Evolutionary conservation across 2,888 invertebrate species (phyloP), one percentile per base, ranked within the genome.

Genomic region (Chironomus riparius): DNA sequence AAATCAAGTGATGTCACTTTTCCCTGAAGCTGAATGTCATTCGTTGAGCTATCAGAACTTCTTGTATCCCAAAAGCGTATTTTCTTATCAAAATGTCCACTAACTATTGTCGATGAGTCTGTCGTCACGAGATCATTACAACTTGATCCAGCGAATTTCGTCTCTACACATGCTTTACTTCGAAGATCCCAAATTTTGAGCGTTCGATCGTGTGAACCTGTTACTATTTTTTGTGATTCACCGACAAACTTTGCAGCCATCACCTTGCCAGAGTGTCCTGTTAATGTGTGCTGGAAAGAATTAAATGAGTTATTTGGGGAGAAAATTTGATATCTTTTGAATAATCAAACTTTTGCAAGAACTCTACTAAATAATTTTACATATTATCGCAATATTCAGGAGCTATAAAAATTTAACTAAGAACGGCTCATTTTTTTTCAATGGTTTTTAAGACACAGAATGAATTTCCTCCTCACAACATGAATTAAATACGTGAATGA

Each of bases 151-250:
- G 97, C 97, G 82, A 96, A 96, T 85, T 96, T 95, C 4, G 96
- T 96, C 84, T 94, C 92, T 80, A 92, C 91, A 91, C 96, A 96
- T 77, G 93, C 91, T 84, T 92, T 90, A 86, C 93, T 94, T 80
- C 94, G 89, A 69, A 98, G 89, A 86, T 99, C 99, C 98, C 98
- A 99, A 81, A 98, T 91, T 88, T 98, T 99, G 77, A 99, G 86
- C 47, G 98, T 98, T 79, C 98, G 89, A 86, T 99, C 99, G 86
- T 97, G 94, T 85, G 98, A 97, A 78, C 99, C 99, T 48, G 97
- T 96, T 77, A 98, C 97, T 77, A 98, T 95, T 87, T 95, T 95
- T 78, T 91, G 90, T 15, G 92, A 91, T 80, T 96, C 95, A 76
- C 95, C 93, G 79, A 98, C 90, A 85, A 97, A 97, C 85, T 95